These are phyloP conservation scores for Rhopalosiphum padi DNA, from an alignment of 1,140 invertebrate species.

Conservation along the genomic window DNA sequence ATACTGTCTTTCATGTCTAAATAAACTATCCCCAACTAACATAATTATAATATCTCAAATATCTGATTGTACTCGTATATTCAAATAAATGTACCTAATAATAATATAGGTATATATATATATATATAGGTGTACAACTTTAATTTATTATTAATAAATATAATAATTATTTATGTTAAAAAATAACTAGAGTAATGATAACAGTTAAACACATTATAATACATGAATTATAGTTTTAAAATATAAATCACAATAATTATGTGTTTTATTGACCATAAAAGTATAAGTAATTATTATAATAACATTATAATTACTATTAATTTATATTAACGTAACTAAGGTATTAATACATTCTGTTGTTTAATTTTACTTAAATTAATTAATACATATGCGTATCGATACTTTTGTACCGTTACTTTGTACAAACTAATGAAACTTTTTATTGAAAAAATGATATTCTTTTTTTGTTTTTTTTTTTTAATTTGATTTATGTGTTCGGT, in stretches of 20 bases:
- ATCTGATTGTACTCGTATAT: not conserved
- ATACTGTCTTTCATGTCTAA: not conserved
- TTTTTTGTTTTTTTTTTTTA: not conserved
- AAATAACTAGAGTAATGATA: not conserved
- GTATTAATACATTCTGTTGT: too few relatives aligned
- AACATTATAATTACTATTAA: too few relatives aligned
- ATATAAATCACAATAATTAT: not conserved
- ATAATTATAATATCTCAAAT: not conserved
- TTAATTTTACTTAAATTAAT: not conserved
- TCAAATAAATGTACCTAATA: not conserved
- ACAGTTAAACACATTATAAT: not conserved
- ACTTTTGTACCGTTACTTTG: not conserved
- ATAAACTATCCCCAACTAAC: not conserved
- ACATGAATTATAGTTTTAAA: not conserved
- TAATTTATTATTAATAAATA: not conserved
- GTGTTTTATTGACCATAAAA: not conserved
- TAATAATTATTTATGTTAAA: not conserved
- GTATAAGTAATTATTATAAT: too few relatives aligned
- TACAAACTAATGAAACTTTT: not conserved
- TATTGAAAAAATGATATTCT: not conserved
- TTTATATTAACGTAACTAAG: too few relatives aligned
- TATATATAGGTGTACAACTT: not conserved
- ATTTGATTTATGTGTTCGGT: not conserved
- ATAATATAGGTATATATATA: too few relatives aligned
- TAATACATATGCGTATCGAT: not conserved